Percentiles rank a stretch among this genome's conserved stretches.
Evolutionary conservation across 2,797 vertebrate species (phyloP).

Genomic region (Tadarida brasiliensis): DNA sequence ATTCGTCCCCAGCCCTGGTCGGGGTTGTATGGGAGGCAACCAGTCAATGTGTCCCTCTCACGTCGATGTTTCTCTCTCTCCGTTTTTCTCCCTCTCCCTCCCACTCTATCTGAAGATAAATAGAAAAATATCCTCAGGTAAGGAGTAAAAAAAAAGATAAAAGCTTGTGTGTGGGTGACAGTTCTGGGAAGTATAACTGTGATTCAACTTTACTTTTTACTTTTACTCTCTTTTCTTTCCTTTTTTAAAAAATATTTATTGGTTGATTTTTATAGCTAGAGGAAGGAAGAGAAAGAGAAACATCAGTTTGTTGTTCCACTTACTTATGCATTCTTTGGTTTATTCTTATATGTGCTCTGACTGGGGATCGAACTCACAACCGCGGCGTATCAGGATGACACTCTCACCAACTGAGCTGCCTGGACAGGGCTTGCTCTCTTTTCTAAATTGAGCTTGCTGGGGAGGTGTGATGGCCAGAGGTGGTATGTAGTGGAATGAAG

Average conservation of each 20-base stretch:
- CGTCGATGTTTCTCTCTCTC: no score
- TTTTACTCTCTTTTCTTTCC: background rate
- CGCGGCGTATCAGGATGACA: background rate
- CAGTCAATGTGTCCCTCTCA: no score
- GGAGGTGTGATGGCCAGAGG: background rate
- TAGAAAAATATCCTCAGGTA: no score
- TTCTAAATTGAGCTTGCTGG: background rate
- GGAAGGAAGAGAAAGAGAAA: background rate
- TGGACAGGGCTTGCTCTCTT: background rate
- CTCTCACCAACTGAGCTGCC: background rate
- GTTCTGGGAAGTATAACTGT: background rate
- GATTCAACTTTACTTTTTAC: background rate
- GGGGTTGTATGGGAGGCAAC: no score
- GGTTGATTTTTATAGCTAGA: background rate
- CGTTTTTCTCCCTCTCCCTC: no score
- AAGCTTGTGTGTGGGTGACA: background rate
- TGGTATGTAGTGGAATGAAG: fast-evolving
- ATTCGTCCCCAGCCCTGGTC: no score
- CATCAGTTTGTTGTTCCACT: background rate
- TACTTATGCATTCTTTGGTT: background rate
- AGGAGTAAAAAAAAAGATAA: no score
- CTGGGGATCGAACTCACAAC: background rate
- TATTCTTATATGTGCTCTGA: background rate
- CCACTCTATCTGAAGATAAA: no score
- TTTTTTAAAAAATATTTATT: background rate